phyloP scores from a whole-genome alignment of 37 sponge, comb jelly and placozoan species.

The Beroe forskalii region DNA sequence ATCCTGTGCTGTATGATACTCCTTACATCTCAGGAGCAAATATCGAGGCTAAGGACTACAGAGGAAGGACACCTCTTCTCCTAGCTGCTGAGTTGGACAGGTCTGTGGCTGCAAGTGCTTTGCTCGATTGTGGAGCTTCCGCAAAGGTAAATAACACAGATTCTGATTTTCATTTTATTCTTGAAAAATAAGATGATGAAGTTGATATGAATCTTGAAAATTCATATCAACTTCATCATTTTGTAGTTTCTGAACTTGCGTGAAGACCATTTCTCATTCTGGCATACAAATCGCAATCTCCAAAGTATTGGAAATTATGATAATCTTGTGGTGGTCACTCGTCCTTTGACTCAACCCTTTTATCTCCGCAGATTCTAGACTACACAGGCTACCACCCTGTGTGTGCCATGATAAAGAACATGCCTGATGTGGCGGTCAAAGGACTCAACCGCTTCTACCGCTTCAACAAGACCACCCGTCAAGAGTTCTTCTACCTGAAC shows the following conservation, averaged over 20 bases:
- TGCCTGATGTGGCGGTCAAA: slow-evolving; percentile 43
- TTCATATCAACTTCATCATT: too few species aligned
- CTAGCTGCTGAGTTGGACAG: slow-evolving; percentile 73
- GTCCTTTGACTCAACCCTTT: too few species aligned
- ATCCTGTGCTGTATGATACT: too few species aligned
- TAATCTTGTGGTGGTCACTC: too few species aligned
- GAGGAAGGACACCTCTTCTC: slow-evolving; percentile 74
- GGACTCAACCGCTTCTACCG: neutral
- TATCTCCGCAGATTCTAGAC: slow-evolving; percentile 1
- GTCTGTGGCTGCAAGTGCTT: slow-evolving; percentile 17
- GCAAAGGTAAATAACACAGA: too few species aligned
- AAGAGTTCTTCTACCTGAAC: slow-evolving; percentile 30
- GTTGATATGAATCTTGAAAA: too few species aligned
- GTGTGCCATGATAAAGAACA: slow-evolving; percentile 48
- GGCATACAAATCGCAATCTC: too few species aligned
- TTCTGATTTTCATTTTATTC: too few species aligned
- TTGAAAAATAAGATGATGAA: too few species aligned
- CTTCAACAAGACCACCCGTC: neutral
- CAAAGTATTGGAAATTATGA: too few species aligned
- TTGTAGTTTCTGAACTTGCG: too few species aligned
- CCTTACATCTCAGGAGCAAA: neutral
- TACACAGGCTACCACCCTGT: slow-evolving; percentile 47
- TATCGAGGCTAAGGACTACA: slow-evolving; percentile 61
- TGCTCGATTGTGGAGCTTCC: slow-evolving; percentile 12
- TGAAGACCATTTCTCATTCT: too few species aligned